Base-by-base conservation (phyloP, 1,140 invertebrate genomes). In the Periplaneta americana region DNA sequence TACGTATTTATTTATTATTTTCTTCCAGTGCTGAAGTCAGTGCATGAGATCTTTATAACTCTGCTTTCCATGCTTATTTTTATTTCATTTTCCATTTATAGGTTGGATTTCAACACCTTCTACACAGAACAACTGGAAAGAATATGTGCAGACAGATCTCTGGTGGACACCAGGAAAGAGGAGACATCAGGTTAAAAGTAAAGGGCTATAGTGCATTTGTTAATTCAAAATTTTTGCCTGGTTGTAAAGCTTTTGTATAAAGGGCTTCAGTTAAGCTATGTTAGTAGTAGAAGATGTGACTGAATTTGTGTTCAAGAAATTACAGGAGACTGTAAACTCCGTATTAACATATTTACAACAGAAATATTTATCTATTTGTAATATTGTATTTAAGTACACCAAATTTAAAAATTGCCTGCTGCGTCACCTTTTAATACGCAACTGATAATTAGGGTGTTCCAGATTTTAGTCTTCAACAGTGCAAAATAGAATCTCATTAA, bases 41-140 rank as follows among this genome's bases (percentile, higher is more conserved):
- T n/a, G n/a, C n/a, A n/a, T n/a, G n/a, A n/a, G n/a, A n/a, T n/a
- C n/a, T n/a, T n/a, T n/a, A n/a, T 34, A 35, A 34, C 31, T 77
- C n/a, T 77, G 75, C n/a, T 66, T 66, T 17, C 15, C 17, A n/a
- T 66, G 57, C 28, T 33, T 34, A 81, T 34, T 57, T 34, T 74
- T 48, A 15, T 28, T 34, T 39, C 37, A 32, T 83, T 82, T 9
- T 78, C 18, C 74, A 77, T 57, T 48, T 36, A 18, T 77, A 77
- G 75, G 31, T 77, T 77, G 75, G 75, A 77, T 33, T 77, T 77
- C 75, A 77, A 77, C 31, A 77, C 33, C 8, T 77, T 77, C 33
- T 77, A 77, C 75, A 77, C 75, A 77, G 48, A 66, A 28, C 48
- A 66, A n/a, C 48, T 66, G 6, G 48, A 66, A 66, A 66, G 48